Evolutionary conservation across 2,113 vertebrate genomes (phyloP), one percentile per base, ranked within the genome.

Genomic region (Blennius ocellaris): DNA sequence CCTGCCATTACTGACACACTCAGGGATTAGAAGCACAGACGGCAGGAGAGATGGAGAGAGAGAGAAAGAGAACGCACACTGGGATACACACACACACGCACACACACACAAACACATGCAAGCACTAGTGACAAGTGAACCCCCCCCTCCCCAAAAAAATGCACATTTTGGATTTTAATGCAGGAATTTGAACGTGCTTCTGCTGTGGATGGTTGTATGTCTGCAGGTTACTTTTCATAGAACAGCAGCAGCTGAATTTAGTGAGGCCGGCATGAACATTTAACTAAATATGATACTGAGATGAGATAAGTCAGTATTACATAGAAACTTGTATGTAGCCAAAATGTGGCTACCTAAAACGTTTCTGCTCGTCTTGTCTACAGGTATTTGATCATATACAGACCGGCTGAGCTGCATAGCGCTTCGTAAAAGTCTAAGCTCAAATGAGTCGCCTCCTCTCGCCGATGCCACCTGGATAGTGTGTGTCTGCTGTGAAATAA

Each of bases 1-100:
- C 94, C 92, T 93, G 92, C 90, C 93, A 94, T 94, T 93, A 93
- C 89, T 92, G 90, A 90, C 92, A 91, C 86, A 91, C 90, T 89
- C 84, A 77, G 88, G 90, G 90, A 93, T 87, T 90, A 89, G 82
- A 84, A 85, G 91, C 89, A 91, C 93, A 92, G 90, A 93, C 92
- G 90, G 92, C 75, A 80, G 83, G 82, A 85, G 81, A 75, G 73
- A 64, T 58, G 68, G 78, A 67, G 70, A 72, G 70, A 72, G 70
- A 85, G 73, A 87, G 63, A 83, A 30, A 71, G 21, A 88, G 69
- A 87, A 78, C 8, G 69, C 79, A 82, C 88, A 86, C 55, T 66
- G 84, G 86, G 83, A 90, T 38, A 55, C 56, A 71, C 48, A 75
- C 39, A 65, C 12, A 66, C 39, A 57, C n/a, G 58, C 48, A 74